Conservation (phyloP, 2,888 invertebrate genomes). For the Agrotis segetum region DNA sequence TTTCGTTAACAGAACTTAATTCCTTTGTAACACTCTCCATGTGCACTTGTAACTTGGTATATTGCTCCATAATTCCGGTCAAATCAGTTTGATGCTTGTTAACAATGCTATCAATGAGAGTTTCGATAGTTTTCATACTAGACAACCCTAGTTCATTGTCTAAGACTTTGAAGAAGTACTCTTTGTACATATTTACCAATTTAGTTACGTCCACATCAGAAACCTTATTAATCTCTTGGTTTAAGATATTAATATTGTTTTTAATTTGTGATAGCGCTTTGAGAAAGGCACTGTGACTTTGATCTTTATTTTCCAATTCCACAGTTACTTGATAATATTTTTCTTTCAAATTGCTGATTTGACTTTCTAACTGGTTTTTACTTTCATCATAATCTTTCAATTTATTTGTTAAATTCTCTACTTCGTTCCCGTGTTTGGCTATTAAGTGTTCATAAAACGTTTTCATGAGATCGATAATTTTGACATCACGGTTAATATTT, state of each 20-base stretch:
- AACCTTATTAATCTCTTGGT: slow-evolving; percentile 56
- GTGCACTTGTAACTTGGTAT: slow-evolving; percentile 70
- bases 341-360: slow-evolving; percentile 67
- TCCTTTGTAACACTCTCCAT: slow-evolving; percentile 71
- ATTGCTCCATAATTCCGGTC: slow-evolving; percentile 66
- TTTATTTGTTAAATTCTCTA: slow-evolving; percentile 83
- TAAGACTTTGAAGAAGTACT: slow-evolving; percentile 74
- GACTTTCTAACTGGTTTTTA: slow-evolving; percentile 70
- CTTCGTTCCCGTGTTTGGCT: slow-evolving; percentile 78
- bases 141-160: slow-evolving; percentile 77
- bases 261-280: slow-evolving; percentile 71
- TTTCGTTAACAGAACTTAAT: slow-evolving; percentile 72
- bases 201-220: slow-evolving; percentile 58
- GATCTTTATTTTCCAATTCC: slow-evolving; percentile 73
- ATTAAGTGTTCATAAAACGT: slow-evolving; percentile 78
- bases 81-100: slow-evolving; percentile 73
- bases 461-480: slow-evolving; percentile 84
- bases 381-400: slow-evolving; percentile 79
- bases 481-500: slow-evolving; percentile 70
- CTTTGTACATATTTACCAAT: slow-evolving; percentile 72
- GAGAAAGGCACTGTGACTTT: slow-evolving; percentile 65
- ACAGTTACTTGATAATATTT: slow-evolving; percentile 70
- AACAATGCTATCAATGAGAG: slow-evolving; percentile 69
- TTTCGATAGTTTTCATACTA: slow-evolving; percentile 74
- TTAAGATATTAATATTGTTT: slow-evolving; percentile 69